A percentile compares a stretch with the other conserved stretches of the same genome.
phyloP scores from a whole-genome alignment of 2,113 vertebrate species.

The Cottus gobio region DNA sequence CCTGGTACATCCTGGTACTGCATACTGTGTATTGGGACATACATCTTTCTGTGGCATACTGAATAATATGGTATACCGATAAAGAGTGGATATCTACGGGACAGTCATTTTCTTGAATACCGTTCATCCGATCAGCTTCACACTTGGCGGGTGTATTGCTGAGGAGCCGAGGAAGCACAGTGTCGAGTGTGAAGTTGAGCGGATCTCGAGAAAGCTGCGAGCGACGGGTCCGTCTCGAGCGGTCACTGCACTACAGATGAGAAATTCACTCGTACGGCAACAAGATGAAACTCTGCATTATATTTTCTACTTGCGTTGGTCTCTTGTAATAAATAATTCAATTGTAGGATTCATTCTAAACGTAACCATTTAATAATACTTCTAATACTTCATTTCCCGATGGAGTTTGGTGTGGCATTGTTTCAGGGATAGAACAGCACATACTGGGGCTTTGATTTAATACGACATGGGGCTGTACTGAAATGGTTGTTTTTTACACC shows the following conservation, averaged over 20 bases:
- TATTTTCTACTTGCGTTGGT: not conserved
- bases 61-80: no score
- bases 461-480: not conserved
- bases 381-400: not conserved
- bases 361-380: no score
- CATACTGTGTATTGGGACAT: no score
- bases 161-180: not conserved
- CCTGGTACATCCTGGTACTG: no score
- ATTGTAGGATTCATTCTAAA: not conserved
- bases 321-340: not conserved
- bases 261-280: not conserved
- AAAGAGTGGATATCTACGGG: no score
- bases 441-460: not conserved
- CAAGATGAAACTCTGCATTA: not conserved
- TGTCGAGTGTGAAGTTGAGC: not conserved
- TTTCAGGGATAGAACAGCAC: not conserved
- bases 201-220: not conserved
- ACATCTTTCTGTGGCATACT: no score
- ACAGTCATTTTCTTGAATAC: no score
- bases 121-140: no score
- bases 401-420: constrained; percentile 39
- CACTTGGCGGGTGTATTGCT: not conserved
- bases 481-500: constrained; percentile 3
- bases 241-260: no score
- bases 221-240: no score